These are phyloP conservation scores for Hirtodrosophila duncani DNA, from an alignment of 2,888 invertebrate species.

Conservation along the genomic window DNA sequence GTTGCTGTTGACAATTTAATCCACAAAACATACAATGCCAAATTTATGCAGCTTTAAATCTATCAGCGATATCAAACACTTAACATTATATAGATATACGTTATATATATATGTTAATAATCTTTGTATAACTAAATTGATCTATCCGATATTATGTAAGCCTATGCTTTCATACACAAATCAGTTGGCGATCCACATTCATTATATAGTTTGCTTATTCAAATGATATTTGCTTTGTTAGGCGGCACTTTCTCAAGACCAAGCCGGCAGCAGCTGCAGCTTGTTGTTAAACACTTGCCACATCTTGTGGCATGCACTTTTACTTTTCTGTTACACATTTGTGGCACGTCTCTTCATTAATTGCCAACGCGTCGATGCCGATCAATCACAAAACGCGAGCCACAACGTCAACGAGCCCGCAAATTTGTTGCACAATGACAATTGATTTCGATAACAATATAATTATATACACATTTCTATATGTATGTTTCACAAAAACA, in stretches of 20 bases:
- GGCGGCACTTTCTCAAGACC: conserved; percentile 40
- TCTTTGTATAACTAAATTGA: conserved; percentile 17
- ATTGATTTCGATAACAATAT: conserved; percentile 54
- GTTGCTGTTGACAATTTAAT: conserved; percentile 3
- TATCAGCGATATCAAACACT: conserved; percentile 8
- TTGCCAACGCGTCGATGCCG: conserved; percentile 31
- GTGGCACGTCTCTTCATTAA: conserved; percentile 36
- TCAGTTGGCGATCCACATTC: conserved; percentile 19
- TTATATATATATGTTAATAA: conserved; percentile 23
- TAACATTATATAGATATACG: no score
- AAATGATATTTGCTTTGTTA: conserved; percentile 4
- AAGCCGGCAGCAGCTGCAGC: conserved; percentile 11
- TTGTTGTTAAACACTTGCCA: conserved; percentile 36
- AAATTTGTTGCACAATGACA: conserved; percentile 47
- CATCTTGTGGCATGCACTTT: conserved; percentile 55
- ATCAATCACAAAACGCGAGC: conserved; percentile 47
- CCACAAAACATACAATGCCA: conserved; percentile 2
- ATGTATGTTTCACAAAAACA: conserved; percentile 4
- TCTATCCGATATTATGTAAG: conserved; percentile 19
- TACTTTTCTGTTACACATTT: conserved; percentile 37
- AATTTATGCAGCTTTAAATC: conserved; percentile 30
- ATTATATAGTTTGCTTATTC: conserved; percentile 23
- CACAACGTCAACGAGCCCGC: conserved; percentile 2
- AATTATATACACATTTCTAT: neutral
- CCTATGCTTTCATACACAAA: conserved; percentile 36